These are phyloP conservation scores for Actenoides lindsayi DNA, from an alignment of 2,113 vertebrate species.

Conservation along the genomic window DNA sequence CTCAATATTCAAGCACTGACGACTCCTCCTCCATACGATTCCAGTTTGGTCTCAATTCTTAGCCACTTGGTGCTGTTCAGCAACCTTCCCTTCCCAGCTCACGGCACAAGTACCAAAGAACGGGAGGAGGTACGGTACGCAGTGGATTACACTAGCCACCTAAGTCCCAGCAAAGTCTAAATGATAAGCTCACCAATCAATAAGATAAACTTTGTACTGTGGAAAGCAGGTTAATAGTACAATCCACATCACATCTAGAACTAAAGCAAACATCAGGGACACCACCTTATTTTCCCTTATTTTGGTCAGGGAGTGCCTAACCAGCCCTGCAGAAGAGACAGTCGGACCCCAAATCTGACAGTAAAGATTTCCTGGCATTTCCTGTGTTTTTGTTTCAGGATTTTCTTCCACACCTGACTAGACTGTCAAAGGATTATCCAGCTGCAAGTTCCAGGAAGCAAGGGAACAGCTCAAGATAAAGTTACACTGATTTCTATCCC, in stretches of 20 bases:
- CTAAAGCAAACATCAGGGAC: not conserved
- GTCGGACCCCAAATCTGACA: not conserved
- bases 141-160: not conserved
- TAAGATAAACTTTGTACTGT: slow-evolving; percentile 16
- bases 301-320: not conserved
- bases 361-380: not conserved
- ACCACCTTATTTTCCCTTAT: not conserved
- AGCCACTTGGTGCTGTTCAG: not conserved
- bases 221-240: slow-evolving; percentile 53
- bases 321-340: not conserved
- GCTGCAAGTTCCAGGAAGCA: not conserved
- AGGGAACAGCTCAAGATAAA: not conserved
- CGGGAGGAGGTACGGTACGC: not conserved
- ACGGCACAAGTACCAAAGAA: not conserved
- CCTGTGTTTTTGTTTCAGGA: not conserved
- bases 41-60: not conserved
- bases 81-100: not conserved
- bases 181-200: slow-evolving; percentile 18
- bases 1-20: not conserved
- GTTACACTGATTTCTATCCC: not conserved
- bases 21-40: not conserved
- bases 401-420: not conserved
- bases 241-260: not conserved
- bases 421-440: not conserved
- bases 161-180: not conserved